These are phyloP conservation scores for Stichopus horrens DNA, from an alignment of 53 echinoderm and acorn worm species.

Conservation along the genomic window DNA sequence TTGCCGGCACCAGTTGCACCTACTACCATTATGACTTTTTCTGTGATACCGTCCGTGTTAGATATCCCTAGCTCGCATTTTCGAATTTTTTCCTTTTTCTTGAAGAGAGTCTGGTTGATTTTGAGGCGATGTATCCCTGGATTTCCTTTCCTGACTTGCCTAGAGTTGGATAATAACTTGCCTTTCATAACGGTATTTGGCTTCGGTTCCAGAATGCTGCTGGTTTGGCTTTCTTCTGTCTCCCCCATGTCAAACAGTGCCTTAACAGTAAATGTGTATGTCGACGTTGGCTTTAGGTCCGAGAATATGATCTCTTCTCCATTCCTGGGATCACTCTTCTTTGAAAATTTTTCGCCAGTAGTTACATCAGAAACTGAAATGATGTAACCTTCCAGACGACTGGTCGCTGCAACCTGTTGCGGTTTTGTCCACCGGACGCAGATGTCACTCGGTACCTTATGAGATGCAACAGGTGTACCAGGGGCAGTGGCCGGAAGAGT, in stretches of 20 bases:
- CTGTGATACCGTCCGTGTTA: background rate
- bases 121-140: slow-evolving; percentile 4
- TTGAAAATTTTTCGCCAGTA: background rate
- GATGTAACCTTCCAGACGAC: slow-evolving; percentile 26
- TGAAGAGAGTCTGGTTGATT: background rate
- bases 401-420: slow-evolving; percentile 25
- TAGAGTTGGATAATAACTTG: background rate
- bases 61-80: slow-evolving; percentile 11
- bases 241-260: slow-evolving; percentile 50
- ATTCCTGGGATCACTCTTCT: background rate
- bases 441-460: slow-evolving; percentile 7
- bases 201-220: slow-evolving; percentile 42
- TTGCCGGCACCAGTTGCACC: slow-evolving; percentile 76
- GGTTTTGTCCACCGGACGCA: slow-evolving; percentile 56
- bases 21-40: slow-evolving; percentile 64
- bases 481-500: slow-evolving; percentile 59
- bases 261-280: slow-evolving; percentile 50
- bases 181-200: slow-evolving; percentile 22
- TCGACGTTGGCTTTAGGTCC: slow-evolving; percentile 9
- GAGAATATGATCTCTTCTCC: slow-evolving; percentile 40
- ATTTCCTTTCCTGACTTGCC: background rate
- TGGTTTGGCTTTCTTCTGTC: slow-evolving; percentile 35
- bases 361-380: slow-evolving; percentile 20
- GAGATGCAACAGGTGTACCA: slow-evolving; percentile 35
- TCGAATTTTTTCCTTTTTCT: slow-evolving; percentile 5